A percentile compares a stretch with the other conserved stretches of the same genome.
These are phyloP conservation scores for Cataglyphis hispanica DNA, from an alignment of 1,140 invertebrate genomes.

Conservation along the genomic window DNA sequence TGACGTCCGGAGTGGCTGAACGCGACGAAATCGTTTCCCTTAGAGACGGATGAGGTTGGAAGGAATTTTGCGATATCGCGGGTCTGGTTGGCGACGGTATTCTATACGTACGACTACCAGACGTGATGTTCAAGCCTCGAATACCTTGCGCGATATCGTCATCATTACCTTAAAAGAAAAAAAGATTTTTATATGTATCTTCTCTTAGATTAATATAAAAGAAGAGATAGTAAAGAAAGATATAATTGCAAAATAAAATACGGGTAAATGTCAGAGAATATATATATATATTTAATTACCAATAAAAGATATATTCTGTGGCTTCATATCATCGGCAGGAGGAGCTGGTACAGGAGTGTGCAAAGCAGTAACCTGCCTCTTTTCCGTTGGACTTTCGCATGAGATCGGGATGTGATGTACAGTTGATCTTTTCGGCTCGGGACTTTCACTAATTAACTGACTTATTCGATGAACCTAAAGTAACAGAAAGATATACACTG, in stretches of 20 bases:
- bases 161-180: slow-evolving; percentile 81
- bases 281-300: slow-evolving; percentile 87
- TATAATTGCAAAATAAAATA: not conserved
- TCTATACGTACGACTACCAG: slow-evolving; percentile 94
- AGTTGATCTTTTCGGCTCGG: slow-evolving; percentile 83
- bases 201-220: slow-evolving; percentile 2
- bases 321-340: slow-evolving; percentile 94
- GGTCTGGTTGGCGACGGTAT: slow-evolving; percentile 93
- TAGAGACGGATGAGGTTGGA: slow-evolving; percentile 88
- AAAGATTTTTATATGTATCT: slow-evolving; percentile 10
- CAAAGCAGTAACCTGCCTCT: slow-evolving; percentile 84
- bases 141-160: slow-evolving; percentile 89
- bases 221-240: not conserved
- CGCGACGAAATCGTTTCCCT: slow-evolving; percentile 84
- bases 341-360: slow-evolving; percentile 89
- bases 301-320: slow-evolving; percentile 96
- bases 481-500: slow-evolving; percentile 29
- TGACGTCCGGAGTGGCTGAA: slow-evolving; percentile 80
- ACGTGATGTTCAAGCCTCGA: slow-evolving; percentile 93
- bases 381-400: slow-evolving; percentile 83
- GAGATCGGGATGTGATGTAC: slow-evolving; percentile 83
- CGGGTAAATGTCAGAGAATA: not conserved
- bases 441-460: slow-evolving; percentile 85
- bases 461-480: slow-evolving; percentile 86
- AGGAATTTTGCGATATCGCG: slow-evolving; percentile 90